These are phyloP conservation scores for Coendou prehensilis DNA, from an alignment of 2,797 vertebrate genomes.

Conservation along the genomic window DNA sequence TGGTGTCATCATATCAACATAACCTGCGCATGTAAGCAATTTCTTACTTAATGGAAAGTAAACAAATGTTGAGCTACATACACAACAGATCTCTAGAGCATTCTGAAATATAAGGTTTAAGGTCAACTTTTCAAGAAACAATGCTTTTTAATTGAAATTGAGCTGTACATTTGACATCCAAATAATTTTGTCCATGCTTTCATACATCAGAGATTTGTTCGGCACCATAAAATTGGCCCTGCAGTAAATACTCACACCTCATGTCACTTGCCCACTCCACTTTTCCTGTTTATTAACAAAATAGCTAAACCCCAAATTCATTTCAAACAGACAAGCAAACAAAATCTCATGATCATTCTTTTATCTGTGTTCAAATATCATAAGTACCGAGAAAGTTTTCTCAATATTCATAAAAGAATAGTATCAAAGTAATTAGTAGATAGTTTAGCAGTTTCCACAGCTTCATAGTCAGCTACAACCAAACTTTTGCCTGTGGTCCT, in stretches of 20 bases:
- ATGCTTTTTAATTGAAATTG: constrained; percentile 76
- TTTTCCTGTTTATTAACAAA: constrained; percentile 55
- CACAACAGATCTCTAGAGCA: constrained; percentile 53
- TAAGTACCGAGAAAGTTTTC: constrained; percentile 72
- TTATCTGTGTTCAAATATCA: constrained; percentile 66
- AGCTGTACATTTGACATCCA: constrained; percentile 36
- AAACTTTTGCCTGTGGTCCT: constrained; percentile 76
- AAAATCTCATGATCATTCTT: constrained; percentile 54
- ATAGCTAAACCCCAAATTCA: neutral
- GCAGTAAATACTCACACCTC: constrained; percentile 22
- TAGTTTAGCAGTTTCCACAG: constrained; percentile 76
- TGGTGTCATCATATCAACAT: constrained; percentile 73
- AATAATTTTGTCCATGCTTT: constrained; percentile 66
- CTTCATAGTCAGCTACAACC: constrained; percentile 64
- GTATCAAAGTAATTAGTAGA: constrained; percentile 71
- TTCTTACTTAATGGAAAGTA: constrained; percentile 78
- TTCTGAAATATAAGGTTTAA: constrained; percentile 66
- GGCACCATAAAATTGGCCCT: constrained; percentile 50
- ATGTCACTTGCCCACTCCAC: neutral
- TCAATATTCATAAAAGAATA: constrained; percentile 80
- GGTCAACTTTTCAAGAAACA: constrained; percentile 75
- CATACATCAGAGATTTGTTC: constrained; percentile 62
- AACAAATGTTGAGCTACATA: constrained; percentile 59
- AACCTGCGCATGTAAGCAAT: constrained; percentile 75
- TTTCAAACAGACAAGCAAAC: constrained; percentile 18